Evolutionary conservation across 2,888 invertebrate genomes (phyloP).

Genomic region (Euplagia quadripunctaria): DNA sequence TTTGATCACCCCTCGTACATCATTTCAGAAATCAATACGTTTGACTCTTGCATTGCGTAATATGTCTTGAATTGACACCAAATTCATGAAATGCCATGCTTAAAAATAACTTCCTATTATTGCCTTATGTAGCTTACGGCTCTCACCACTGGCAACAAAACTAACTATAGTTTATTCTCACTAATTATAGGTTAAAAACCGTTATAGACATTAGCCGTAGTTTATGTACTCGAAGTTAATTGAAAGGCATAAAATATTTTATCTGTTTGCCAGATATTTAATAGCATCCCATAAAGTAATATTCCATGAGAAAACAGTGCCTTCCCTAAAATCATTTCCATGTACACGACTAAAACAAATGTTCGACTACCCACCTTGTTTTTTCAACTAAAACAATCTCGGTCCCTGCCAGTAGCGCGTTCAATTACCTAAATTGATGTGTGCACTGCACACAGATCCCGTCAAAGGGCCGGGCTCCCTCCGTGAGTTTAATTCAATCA

Average conservation of each 20-base stretch:
- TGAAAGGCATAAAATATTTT: neutral
- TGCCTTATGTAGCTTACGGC: neutral
- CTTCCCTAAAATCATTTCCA: conserved; percentile 11
- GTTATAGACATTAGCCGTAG: neutral
- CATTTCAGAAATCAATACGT: neutral
- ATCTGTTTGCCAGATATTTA: neutral
- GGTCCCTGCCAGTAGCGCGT: conserved; percentile 51
- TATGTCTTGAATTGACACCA: neutral
- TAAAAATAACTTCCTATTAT: neutral
- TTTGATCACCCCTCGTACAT: too few relatives aligned
- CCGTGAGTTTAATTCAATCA: conserved; percentile 79
- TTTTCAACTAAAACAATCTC: conserved; percentile 37
- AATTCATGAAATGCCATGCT: neutral
- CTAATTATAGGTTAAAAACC: too few relatives aligned
- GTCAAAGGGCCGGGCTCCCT: conserved; percentile 70
- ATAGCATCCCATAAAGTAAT: neutral
- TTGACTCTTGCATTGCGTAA: neutral
- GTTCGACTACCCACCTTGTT: conserved; percentile 12
- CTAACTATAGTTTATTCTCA: neutral
- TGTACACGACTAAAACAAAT: conserved; percentile 17
- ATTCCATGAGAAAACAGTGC: neutral
- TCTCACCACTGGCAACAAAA: neutral
- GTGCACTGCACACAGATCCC: conserved; percentile 79
- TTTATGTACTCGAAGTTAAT: neutral
- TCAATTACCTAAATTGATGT: conserved; percentile 85